Percentiles rank a stretch among this genome's conserved stretches.
Evolutionary conservation across 2,888 invertebrate species (phyloP).

Genomic region (Anthrax anthrax): DNA sequence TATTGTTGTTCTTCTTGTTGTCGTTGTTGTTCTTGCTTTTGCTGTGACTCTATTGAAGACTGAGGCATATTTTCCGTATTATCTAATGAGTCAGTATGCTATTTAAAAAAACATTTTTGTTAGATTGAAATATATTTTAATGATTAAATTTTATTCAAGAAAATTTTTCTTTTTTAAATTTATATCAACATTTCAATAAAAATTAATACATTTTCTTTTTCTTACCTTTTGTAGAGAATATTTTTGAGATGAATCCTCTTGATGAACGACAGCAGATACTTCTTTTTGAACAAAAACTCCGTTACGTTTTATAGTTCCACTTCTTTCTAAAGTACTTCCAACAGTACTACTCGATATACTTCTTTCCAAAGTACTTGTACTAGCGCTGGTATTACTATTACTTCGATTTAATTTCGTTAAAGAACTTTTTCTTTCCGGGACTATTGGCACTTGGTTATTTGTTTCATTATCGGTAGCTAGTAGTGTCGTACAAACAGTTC

Average conservation of each 20-base stretch:
- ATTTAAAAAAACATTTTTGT: too few species aligned
- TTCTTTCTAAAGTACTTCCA: conserved; percentile 32
- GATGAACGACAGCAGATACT: conserved; percentile 44
- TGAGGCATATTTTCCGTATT: conserved; percentile 4
- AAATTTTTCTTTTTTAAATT: too few species aligned
- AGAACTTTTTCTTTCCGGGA: conserved; percentile 72
- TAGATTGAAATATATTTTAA: too few species aligned
- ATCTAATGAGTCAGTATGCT: not conserved
- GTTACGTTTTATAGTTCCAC: conserved; percentile 35
- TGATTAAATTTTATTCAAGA: too few species aligned
- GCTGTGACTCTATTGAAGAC: conserved; percentile 16
- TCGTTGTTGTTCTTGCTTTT: not conserved
- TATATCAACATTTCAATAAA: too few species aligned
- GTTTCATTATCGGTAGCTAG: conserved; percentile 52
- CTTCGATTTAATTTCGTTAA: conserved; percentile 43
- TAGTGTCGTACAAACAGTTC: conserved; percentile 74
- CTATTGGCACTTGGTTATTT: conserved; percentile 49
- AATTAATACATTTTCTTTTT: not conserved
- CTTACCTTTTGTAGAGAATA: not conserved
- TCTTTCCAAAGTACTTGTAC: conserved; percentile 43
- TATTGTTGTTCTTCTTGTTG: not conserved
- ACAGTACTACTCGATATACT: conserved; percentile 36
- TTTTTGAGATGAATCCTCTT: conserved; percentile 10
- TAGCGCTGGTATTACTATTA: conserved; percentile 37
- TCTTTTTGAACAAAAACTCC: conserved; percentile 35